Conservation (phyloP, 2,113 vertebrate species). For the Lagopus muta region DNA sequence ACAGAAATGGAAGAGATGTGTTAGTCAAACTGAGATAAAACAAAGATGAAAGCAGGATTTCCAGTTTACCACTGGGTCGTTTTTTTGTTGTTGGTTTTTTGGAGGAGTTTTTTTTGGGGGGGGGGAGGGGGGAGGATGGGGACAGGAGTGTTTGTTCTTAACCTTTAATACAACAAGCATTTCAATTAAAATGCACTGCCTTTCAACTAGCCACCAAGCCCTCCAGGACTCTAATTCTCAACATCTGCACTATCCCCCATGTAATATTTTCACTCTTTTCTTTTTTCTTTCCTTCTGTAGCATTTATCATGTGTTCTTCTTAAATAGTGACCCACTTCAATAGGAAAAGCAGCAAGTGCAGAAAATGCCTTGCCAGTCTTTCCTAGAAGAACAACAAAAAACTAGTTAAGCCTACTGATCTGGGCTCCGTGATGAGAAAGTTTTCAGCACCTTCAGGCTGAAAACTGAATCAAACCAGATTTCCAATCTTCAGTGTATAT, state of each 20-base stretch:
- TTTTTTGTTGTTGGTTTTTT: neutral
- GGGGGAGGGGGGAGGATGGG: neutral
- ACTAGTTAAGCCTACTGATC: neutral
- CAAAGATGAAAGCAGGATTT: slow-evolving; percentile 39
- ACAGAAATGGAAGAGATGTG: slow-evolving; percentile 13
- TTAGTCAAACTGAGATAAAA: slow-evolving; percentile 57
- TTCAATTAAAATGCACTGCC: neutral
- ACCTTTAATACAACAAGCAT: neutral
- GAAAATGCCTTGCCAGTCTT: neutral
- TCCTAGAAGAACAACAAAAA: neutral
- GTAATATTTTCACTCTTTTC: neutral
- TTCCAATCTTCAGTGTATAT: neutral
- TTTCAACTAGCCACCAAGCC: neutral
- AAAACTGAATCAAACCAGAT: neutral
- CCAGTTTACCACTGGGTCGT: neutral
- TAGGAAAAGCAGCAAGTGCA: neutral
- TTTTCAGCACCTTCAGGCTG: neutral
- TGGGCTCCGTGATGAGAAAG: neutral
- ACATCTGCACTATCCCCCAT: neutral
- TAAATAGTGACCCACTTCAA: neutral
- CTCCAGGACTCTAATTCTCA: neutral
- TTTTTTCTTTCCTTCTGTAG: neutral
- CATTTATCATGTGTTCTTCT: neutral
- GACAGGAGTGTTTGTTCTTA: neutral
- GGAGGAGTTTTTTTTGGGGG: neutral